Percentiles rank a stretch among this genome's conserved stretches.
phyloP scores from a whole-genome alignment of 2,113 vertebrate species.

The Sterna hirundo region DNA sequence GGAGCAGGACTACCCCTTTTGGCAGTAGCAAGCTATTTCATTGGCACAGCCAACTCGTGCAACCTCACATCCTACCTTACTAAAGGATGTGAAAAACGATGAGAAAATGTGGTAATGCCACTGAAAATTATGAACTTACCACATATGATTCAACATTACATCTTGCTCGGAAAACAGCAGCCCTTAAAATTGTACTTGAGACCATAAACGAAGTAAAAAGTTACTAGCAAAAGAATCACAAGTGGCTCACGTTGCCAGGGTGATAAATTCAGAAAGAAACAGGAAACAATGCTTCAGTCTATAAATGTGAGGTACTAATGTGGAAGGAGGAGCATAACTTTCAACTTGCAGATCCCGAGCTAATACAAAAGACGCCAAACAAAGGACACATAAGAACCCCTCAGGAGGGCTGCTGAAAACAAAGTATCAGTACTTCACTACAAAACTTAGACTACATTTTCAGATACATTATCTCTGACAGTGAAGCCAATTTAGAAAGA shows the following conservation, averaged over 20 bases:
- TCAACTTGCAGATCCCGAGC: background rate
- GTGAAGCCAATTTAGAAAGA: background rate
- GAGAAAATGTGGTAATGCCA: background rate
- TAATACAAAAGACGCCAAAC: conserved; percentile 2
- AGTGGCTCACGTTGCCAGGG: conserved; percentile 12
- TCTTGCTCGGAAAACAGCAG: background rate
- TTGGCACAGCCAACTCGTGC: background rate
- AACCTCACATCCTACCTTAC: background rate
- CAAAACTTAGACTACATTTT: background rate
- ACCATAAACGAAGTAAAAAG: background rate
- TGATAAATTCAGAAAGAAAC: conserved; percentile 48
- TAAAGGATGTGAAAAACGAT: background rate
- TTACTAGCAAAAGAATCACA: background rate
- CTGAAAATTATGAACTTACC: background rate
- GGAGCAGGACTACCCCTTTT: background rate
- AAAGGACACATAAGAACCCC: background rate
- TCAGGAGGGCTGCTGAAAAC: background rate
- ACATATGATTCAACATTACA: background rate
- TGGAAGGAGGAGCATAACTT: conserved; percentile 17
- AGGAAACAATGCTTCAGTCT: conserved; percentile 33
- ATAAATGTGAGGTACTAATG: conserved; percentile 27
- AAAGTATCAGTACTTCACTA: background rate
- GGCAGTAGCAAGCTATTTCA: background rate
- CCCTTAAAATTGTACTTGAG: background rate
- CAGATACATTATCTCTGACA: background rate